phyloP scores from a whole-genome alignment of 1,140 invertebrate genomes.

The Aphis craccivora region DNA sequence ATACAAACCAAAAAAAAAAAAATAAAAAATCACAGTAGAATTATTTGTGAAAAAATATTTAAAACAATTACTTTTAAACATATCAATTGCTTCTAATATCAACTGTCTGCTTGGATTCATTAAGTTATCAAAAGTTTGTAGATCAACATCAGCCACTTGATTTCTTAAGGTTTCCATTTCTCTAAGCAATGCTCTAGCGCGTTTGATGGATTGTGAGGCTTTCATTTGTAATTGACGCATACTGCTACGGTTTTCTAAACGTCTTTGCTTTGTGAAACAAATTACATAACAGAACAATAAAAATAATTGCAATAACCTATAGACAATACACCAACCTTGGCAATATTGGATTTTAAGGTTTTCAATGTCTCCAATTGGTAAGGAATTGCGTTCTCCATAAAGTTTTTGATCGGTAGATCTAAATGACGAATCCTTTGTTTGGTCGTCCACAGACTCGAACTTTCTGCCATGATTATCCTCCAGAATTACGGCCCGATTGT shows the following conservation, averaged over 20 bases:
- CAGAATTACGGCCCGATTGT: not conserved
- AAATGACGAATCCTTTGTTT: constrained; percentile 51
- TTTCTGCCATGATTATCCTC: constrained; percentile 30
- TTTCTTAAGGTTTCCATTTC: constrained; percentile 52
- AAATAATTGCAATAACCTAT: not conserved
- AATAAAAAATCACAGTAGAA: not conserved
- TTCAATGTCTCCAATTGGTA: constrained; percentile 37
- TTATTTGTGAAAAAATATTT: not conserved
- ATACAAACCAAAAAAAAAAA: not conserved
- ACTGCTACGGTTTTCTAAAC: constrained; percentile 34
- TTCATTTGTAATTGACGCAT: constrained; percentile 47
- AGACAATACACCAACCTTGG: constrained; percentile 12
- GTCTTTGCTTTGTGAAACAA: constrained; percentile 24
- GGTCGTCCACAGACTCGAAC: constrained; percentile 30
- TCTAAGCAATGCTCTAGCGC: constrained; percentile 2
- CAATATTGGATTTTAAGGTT: constrained; percentile 22
- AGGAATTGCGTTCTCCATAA: constrained; percentile 37
- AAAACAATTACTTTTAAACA: constrained; percentile 48
- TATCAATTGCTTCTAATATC: constrained; percentile 36
- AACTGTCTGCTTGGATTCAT: constrained; percentile 30
- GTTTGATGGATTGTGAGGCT: constrained; percentile 43
- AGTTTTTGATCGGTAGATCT: constrained; percentile 41
- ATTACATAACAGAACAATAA: not conserved
- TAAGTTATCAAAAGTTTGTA: not conserved
- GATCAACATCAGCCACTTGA: constrained; percentile 29